Base-by-base conservation (phyloP, 2,888 invertebrate species). In the Sipunculus nudus region DNA sequence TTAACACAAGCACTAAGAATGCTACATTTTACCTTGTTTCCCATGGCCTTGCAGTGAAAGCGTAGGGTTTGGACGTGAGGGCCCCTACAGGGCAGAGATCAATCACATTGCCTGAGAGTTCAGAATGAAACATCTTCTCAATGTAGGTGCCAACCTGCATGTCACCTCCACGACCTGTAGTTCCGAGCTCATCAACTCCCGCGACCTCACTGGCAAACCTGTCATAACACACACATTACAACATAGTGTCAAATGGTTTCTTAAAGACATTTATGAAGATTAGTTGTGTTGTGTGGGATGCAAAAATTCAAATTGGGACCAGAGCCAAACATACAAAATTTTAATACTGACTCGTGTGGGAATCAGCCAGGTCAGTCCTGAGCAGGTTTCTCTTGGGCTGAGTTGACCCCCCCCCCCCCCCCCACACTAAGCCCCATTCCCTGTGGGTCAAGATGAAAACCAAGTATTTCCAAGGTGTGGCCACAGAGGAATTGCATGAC, bases 71-170 rank as follows among this genome's bases (percentile, higher is more conserved):
- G 71, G 94, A 96, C 19, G 99, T 99, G 41, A 99, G 88, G 0
- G 99, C 99, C 43, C 99, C 99, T 3, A 99, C 99, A 1, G 99
- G 99, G 80, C 99, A 99, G 75, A 99, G 86, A 85, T 99, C 99
- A 71, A 99, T 99, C 39, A 99, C 90, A 83, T 99, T 99, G 46
- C 99, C 99, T 0, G 97, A 98, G 39, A 99, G 84, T 84, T 99
- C 99, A 0, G 97, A 96, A 43, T 96, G 87, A 84, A 99, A 94
- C 87, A 99, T 90, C 85, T 98, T 99, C 84, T 98, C 96, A 1
- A 99, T 95, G 77, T 99, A 99, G 0, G 98, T 99, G 64, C 99
- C 99, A 56, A 99, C 91, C 63, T 96, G 96, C 97, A 99, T 98
- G 68, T 96, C 96, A 72, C 68, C 73, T 2, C 84, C 84, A 25